Conservation (phyloP, 2,797 vertebrate genomes). For the Potorous gilbertii region DNA sequence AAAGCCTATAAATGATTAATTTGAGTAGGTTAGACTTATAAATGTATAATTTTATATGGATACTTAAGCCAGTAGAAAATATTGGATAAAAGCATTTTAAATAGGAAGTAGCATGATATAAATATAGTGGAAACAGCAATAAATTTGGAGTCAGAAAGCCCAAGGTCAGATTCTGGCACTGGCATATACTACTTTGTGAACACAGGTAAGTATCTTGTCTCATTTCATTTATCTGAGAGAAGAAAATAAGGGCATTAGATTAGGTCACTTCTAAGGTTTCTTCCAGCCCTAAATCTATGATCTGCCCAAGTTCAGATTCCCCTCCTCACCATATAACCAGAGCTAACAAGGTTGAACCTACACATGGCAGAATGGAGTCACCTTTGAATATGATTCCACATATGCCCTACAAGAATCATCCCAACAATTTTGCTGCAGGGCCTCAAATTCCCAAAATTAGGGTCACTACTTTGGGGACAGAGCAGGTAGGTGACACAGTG, state of each 20-base stretch:
- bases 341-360: slow-evolving; percentile 7
- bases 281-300: not conserved
- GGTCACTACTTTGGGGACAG: not conserved
- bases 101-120: not conserved
- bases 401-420: not conserved
- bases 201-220: not conserved
- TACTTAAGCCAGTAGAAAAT: not conserved
- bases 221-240: not conserved
- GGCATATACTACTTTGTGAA: not conserved
- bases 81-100: slow-evolving; percentile 32
- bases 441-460: not conserved
- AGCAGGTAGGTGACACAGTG: not conserved
- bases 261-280: not conserved
- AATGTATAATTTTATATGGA: slow-evolving; percentile 4
- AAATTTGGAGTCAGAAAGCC: not conserved
- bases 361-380: not conserved
- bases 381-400: not conserved
- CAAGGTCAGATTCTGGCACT: not conserved
- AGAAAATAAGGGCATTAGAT: not conserved
- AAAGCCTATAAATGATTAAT: slow-evolving; percentile 40
- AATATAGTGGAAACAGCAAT: not conserved
- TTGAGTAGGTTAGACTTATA: slow-evolving; percentile 34
- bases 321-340: not conserved
- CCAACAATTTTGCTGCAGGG: not conserved
- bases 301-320: not conserved